Base-by-base conservation (phyloP, 2,113 vertebrate species). In the Plectropomus leopardus region DNA sequence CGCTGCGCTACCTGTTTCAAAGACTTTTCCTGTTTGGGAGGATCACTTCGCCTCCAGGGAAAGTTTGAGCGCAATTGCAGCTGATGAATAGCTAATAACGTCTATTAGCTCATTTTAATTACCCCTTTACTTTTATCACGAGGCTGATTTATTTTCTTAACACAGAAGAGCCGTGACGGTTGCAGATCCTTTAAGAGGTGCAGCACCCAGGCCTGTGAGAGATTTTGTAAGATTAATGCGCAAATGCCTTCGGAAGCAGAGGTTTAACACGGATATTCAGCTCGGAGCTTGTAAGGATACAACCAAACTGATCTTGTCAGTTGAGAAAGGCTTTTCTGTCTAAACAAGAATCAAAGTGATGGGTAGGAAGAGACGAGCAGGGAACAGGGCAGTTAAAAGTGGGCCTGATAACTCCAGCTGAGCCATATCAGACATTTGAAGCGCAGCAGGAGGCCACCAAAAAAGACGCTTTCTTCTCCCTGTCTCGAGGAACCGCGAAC, bases 31-130 rank as follows among this genome's bases (percentile, higher is more conserved):
- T 84, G 72, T 86, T 63, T n/a, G 21, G 83, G 74, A 80, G 66
- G 76, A 72, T 78, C 73, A 40, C 58, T 3, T 55, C 1, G 65
- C 72, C 87, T 82, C 73, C 24, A 2, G 84, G 90, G 76, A 45
- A 76, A 78, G 57, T 83, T 82, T 68, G 77, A 82, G 59, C 51
- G 47, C 80, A 72, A 60, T 74, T 51, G 53, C 48, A 53, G 79
- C 82, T 86, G 86, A 89, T 78, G 67, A 82, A 91, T 88, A 69
- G 72, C 88, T 85, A 86, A 89, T 93, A 84, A 88, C 71, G 15
- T 71, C 79, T 73, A 86, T 90, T 90, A 91, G 76, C 78, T 83
- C 76, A 61, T 84, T 83, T 88, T 86, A 92, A 91, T 92, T 58
- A 88, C 80, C 66, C 53, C 61, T 85, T 70, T 72, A 85, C 85